Percentiles rank a stretch among this genome's conserved stretches.
Evolutionary conservation across 2,888 invertebrate genomes (phyloP).

Genomic region (Heliconius sara): DNA sequence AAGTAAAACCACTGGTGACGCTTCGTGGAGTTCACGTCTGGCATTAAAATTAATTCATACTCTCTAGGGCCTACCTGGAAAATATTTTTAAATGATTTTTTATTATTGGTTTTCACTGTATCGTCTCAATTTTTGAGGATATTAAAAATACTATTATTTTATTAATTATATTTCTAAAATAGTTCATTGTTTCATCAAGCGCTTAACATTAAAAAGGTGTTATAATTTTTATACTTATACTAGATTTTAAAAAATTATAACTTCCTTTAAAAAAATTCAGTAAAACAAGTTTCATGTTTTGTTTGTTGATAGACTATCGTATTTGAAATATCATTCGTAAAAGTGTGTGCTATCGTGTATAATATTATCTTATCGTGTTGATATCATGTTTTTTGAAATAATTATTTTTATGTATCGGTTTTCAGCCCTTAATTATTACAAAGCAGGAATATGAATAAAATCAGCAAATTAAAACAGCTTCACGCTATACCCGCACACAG

Average conservation of each 20-base stretch:
- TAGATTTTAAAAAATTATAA: background rate
- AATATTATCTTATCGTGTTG: background rate
- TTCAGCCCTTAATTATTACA: background rate
- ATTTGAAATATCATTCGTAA: no score
- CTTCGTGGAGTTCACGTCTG: slow-evolving; percentile 91
- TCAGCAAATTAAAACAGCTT: no score
- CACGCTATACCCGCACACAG: no score
- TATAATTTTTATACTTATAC: no score
- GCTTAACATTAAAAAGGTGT: background rate
- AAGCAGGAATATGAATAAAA: no score
- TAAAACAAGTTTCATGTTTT: no score
- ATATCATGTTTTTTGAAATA: background rate
- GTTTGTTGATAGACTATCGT: no score
- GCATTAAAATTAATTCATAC: slow-evolving; percentile 92
- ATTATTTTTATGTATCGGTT: background rate
- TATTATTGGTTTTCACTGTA: background rate
- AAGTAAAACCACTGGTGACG: slow-evolving; percentile 97
- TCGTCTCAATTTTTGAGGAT: background rate
- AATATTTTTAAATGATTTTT: slow-evolving; percentile 33
- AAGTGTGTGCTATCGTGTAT: background rate
- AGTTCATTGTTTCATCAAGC: background rate
- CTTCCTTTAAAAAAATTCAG: background rate
- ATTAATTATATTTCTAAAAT: background rate
- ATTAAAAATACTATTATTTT: background rate
- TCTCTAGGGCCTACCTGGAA: slow-evolving; percentile 89